Evolutionary conservation across 2,113 vertebrate species (phyloP), one percentile per base, ranked within the genome.

Genomic region (Pogona vitticeps): DNA sequence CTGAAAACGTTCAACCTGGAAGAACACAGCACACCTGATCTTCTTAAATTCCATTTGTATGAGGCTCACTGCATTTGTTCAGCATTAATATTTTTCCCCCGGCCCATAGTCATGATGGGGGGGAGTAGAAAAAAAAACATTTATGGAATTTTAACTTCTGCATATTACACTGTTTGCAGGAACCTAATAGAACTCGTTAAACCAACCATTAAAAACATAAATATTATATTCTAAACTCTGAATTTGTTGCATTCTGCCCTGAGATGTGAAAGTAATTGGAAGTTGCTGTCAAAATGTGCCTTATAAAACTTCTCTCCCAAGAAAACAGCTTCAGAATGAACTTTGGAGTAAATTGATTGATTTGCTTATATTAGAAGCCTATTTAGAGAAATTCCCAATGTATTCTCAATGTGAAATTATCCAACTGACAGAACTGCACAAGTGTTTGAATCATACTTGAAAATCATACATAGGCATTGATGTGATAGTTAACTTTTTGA

Each of bases 1-100:
- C 80, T 91, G 13, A 18, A 83, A 86, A 90, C 3, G 28, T 88
- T 93, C 86, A 87, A 73, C 88, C 89, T 78, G 28, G 78, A 76
- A 71, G 87, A 65, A 65, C 12, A 21, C 17, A 28, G 80, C 63
- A 33, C 46, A 91, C 63, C 91, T 94, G 89, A 76, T 76, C 75
- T 88, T 90, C 73, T 89, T 90, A 78, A 91, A 70, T 80, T 94
- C n/a, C 17, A 94, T 92, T 90, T 65, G 20, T 0, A 58, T 52
- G 23, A 76, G 31, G 71, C 86, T 92, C 78, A 3, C 63, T 84
- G 28, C n/a, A 58, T 87, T 90, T 70, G 46, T 40, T 85, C 31
- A 82, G 52, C 52, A 9, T 6, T 86, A 13, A 80, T 84, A 81
- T 84, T 84, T 70, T 79, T 6, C 9, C 78, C 58, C 26, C 63